Conservation (phyloP, 2,888 invertebrate species). For the Dilophus febrilis region DNA sequence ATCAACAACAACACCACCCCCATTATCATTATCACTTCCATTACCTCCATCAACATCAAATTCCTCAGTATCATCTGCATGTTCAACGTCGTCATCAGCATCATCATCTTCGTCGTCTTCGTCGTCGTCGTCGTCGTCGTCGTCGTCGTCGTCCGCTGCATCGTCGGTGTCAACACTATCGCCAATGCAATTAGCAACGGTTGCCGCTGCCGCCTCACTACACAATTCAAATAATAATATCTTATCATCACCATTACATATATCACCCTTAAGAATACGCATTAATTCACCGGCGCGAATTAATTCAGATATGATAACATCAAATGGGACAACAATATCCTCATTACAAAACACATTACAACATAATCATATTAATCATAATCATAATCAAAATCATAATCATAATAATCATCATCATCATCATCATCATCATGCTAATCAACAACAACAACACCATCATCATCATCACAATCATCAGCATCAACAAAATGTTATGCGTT, state of each 20-base stretch:
- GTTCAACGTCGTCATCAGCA: constrained; percentile 6
- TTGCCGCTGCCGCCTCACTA: background rate
- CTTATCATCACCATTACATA: constrained; percentile 2
- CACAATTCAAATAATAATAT: background rate
- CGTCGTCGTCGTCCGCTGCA: constrained; percentile 15
- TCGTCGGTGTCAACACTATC: constrained; percentile 6
- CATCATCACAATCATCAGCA: too few relatives aligned
- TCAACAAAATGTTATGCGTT: background rate
- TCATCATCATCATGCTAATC: constrained; percentile 15
- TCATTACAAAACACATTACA: constrained; percentile 5
- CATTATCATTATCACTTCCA: background rate
- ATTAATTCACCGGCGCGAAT: constrained; percentile 29
- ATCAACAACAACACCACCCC: background rate
- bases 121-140: constrained; percentile 14
- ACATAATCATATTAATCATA: too few relatives aligned
- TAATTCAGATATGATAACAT: constrained; percentile 17
- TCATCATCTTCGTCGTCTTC: too few relatives aligned
- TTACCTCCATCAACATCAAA: constrained; percentile 13
- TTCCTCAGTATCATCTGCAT: constrained; percentile 16
- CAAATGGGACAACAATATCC: constrained; percentile 3
- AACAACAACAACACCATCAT: background rate
- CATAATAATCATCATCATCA: constrained; percentile 21
- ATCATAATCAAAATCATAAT: too few relatives aligned
- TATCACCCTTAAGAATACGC: constrained; percentile 23
- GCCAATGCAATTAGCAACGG: background rate